These are phyloP conservation scores for Cyclura pinguis DNA, from an alignment of 2,797 vertebrate genomes.

Conservation along the genomic window DNA sequence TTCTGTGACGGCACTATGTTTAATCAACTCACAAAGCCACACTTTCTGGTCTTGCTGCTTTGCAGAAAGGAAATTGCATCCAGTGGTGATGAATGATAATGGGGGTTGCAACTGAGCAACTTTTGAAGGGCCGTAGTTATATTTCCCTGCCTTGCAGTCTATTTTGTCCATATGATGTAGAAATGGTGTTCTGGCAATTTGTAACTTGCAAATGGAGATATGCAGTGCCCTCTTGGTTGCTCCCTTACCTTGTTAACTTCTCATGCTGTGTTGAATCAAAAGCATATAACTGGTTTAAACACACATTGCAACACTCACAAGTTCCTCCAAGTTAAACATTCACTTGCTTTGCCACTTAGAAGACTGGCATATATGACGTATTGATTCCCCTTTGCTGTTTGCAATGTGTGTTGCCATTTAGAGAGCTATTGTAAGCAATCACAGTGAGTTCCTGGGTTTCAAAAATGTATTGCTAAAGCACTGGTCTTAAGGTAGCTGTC, in stretches of 20 bases:
- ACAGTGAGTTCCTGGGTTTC: neutral
- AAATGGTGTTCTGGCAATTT: neutral
- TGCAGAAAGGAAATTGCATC: too few species aligned
- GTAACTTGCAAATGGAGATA: neutral
- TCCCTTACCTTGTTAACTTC: neutral
- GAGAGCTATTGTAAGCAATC: neutral
- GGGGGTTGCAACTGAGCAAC: neutral
- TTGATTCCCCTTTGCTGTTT: neutral
- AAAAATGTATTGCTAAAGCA: neutral
- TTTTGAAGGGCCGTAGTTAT: neutral
- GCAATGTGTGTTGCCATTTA: too few species aligned
- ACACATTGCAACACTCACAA: neutral
- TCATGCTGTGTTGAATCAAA: neutral
- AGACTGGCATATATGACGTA: neutral
- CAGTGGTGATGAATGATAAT: neutral
- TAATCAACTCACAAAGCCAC: neutral
- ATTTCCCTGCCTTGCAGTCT: neutral
- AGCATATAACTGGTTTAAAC: constrained; percentile 4
- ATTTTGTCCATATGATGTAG: neutral
- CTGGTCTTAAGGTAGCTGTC: neutral
- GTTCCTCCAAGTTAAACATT: constrained; percentile 35
- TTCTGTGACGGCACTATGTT: neutral
- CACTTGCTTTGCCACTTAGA: neutral
- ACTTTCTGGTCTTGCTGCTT: neutral
- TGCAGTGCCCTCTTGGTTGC: neutral